phyloP scores from a whole-genome alignment of 2,797 vertebrate species.

The Tachyglossus aculeatus region DNA sequence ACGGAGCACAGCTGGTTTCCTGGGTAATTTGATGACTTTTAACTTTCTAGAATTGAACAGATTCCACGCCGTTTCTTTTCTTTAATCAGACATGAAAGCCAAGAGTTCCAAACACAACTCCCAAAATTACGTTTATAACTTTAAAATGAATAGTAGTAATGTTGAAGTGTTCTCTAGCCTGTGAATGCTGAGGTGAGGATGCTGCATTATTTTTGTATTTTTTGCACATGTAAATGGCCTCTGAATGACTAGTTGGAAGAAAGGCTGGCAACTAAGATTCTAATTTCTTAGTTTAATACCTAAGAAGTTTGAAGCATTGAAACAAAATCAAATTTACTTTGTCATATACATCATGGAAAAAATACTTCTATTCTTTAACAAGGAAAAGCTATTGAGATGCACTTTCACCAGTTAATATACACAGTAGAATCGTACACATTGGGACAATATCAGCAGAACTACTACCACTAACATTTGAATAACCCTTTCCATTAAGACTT shows the following conservation, averaged over 20 bases:
- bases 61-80: neutral
- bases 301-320: neutral
- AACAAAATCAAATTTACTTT: neutral
- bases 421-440: too few species aligned
- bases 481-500: too few species aligned
- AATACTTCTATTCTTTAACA: too few species aligned
- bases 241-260: neutral
- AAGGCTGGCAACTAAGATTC: neutral
- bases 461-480: too few species aligned
- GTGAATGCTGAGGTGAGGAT: neutral
- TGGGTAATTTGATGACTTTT: conserved; percentile 80
- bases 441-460: too few species aligned
- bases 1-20: conserved; percentile 99
- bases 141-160: neutral
- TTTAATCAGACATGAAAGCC: neutral
- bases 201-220: fast-evolving
- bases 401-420: too few species aligned
- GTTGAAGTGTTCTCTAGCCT: fast-evolving
- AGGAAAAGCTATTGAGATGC: too few species aligned
- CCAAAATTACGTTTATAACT: fast-evolving
- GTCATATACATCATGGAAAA: neutral
- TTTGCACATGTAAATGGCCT: neutral
- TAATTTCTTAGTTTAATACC: too few species aligned
- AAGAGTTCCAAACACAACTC: neutral
- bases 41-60: neutral